phyloP scores from a whole-genome alignment of 2,113 vertebrate species.

The Micromys minutus region DNA sequence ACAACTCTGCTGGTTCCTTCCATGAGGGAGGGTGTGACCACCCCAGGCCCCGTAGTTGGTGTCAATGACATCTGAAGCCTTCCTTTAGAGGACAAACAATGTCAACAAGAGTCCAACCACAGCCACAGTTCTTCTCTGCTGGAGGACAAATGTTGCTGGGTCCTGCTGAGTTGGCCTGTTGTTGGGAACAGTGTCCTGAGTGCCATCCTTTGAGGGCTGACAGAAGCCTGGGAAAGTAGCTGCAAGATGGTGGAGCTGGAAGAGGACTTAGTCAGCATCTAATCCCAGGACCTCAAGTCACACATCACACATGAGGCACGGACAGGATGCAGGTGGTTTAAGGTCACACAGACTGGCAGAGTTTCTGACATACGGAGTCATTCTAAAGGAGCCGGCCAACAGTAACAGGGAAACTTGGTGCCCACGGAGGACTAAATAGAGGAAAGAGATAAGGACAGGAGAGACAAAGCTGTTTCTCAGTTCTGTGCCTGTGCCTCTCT shows the following conservation, averaged over 20 bases:
- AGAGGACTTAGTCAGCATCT: background rate
- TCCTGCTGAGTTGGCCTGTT: slow-evolving; percentile 13
- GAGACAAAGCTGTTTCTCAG: background rate
- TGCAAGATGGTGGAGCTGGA: background rate
- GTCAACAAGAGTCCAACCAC: background rate
- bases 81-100: slow-evolving; percentile 45
- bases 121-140: slow-evolving; percentile 17
- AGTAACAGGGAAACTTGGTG: background rate
- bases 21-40: slow-evolving; percentile 23
- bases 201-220: background rate
- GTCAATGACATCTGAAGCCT: slow-evolving; percentile 3
- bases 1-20: slow-evolving; percentile 7
- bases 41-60: slow-evolving; percentile 11
- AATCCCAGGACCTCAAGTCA: background rate
- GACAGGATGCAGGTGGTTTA: background rate
- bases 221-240: background rate
- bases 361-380: background rate
- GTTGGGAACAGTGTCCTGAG: background rate
- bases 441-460: background rate
- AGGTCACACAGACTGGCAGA: background rate
- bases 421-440: background rate
- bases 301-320: background rate
- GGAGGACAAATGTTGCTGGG: slow-evolving; percentile 7
- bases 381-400: background rate
- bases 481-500: background rate